phyloP scores from a whole-genome alignment of 2,888 invertebrate species.

The Thecophora atra region DNA sequence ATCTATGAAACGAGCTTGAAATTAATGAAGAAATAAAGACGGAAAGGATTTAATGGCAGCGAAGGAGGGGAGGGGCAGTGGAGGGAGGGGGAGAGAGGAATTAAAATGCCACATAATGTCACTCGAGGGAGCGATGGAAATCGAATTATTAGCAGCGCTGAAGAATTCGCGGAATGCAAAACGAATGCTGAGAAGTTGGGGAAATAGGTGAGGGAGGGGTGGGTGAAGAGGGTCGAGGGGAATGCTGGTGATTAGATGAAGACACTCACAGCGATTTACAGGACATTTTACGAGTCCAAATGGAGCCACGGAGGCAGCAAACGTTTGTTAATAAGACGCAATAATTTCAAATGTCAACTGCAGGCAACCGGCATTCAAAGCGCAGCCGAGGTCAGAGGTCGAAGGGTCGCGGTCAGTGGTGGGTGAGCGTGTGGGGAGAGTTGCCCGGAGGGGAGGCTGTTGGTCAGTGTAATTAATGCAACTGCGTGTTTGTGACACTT shows the following conservation, averaged over 20 bases:
- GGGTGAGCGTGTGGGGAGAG: too few relatives aligned
- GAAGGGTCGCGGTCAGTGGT: too few relatives aligned
- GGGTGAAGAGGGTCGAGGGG: too few relatives aligned
- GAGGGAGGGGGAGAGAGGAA: constrained; percentile 45
- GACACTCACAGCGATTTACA: too few relatives aligned
- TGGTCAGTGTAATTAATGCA: constrained; percentile 58
- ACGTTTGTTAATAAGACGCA: neutral
- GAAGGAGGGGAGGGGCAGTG: neutral
- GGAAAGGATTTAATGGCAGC: constrained; percentile 49
- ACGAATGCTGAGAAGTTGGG: too few relatives aligned
- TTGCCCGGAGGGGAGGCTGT: neutral
- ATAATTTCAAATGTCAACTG: constrained; percentile 26
- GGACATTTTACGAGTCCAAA: too few relatives aligned
- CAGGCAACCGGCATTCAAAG: neutral
- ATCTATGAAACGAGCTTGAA: constrained; percentile 57
- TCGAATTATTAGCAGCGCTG: constrained; percentile 65
- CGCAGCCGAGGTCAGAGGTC: neutral
- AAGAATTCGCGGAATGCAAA: too few relatives aligned
- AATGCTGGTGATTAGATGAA: too few relatives aligned
- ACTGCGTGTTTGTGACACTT: constrained; percentile 54
- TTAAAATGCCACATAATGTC: constrained; percentile 60
- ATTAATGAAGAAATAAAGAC: constrained; percentile 64
- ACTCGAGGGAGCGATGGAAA: constrained; percentile 65
- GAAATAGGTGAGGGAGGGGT: too few relatives aligned
- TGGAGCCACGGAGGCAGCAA: neutral